phyloP scores from a whole-genome alignment of 2,888 invertebrate genomes.

The Megamerina dolium region DNA sequence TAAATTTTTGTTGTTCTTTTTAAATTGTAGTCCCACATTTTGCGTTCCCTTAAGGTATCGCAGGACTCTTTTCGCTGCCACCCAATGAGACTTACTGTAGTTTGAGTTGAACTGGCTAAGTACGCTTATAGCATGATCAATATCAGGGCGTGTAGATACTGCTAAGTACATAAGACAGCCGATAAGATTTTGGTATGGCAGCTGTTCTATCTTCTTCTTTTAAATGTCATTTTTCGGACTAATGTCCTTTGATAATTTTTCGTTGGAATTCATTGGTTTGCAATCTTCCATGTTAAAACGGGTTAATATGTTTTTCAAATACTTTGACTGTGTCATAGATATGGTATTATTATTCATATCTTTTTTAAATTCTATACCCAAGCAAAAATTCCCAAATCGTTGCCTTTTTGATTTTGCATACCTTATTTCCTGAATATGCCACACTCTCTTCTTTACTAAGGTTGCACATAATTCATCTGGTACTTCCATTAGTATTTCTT shows the following conservation, averaged over 20 bases:
- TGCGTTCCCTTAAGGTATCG: background rate
- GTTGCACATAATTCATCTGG: conserved; percentile 13
- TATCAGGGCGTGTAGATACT: conserved; percentile 19
- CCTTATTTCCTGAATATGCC: conserved; percentile 12
- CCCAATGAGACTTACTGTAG: background rate
- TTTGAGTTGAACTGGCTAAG: conserved; percentile 4
- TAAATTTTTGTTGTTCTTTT: background rate
- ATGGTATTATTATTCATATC: conserved; percentile 6
- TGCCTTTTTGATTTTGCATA: conserved; percentile 20
- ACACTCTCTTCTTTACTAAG: conserved; percentile 5
- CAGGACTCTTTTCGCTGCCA: conserved; percentile 3
- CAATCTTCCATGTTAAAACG: conserved; percentile 13
- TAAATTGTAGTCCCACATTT: background rate
- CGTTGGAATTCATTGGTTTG: conserved; percentile 12
- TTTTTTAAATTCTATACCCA: conserved; percentile 16
- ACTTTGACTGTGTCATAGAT: conserved; percentile 10
- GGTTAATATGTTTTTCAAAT: conserved; percentile 6
- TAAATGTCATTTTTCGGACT: conserved; percentile 11
- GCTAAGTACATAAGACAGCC: conserved; percentile 20
- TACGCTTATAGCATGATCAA: conserved; percentile 10
- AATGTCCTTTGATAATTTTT: conserved; percentile 14
- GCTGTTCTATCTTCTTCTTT: conserved; percentile 9
- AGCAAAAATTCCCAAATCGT: conserved; percentile 16
- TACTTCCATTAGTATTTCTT: conserved; percentile 21
- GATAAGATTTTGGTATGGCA: conserved; percentile 14